A percentile compares a stretch with the other conserved stretches of the same genome.
Conservation (phyloP, 2,888 invertebrate species). For the Amorpha juglandis region DNA sequence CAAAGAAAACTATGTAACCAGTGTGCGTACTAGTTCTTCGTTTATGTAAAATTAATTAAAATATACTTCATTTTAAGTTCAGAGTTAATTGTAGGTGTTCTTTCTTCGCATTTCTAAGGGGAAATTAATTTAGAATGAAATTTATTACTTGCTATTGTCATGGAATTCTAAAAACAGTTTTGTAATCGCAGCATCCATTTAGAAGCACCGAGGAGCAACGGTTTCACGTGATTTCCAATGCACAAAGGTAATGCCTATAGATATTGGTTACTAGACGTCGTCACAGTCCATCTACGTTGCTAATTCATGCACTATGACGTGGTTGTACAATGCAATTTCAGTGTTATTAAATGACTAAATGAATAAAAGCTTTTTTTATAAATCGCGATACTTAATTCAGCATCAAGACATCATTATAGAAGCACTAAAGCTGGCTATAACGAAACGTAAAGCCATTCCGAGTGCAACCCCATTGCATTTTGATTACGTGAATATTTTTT, state of each 20-base stretch:
- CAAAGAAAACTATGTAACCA: constrained; percentile 44
- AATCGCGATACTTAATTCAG: not conserved
- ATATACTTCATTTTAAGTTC: not conserved
- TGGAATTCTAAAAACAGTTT: not conserved
- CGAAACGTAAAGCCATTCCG: constrained; percentile 31
- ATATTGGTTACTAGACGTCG: not conserved
- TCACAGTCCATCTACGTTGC: not conserved
- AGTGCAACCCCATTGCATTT: constrained; percentile 33
- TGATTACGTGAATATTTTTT: constrained; percentile 52
- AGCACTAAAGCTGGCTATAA: constrained; percentile 29
- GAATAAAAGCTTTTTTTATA: not conserved
- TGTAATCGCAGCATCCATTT: too few relatives aligned
- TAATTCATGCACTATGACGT: not conserved
- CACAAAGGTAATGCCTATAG: not conserved
- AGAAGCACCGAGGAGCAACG: too few relatives aligned
- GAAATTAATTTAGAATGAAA: not conserved
- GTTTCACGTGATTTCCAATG: not conserved
- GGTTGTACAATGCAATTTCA: not conserved
- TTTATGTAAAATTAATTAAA: not conserved
- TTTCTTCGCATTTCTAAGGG: too few relatives aligned
- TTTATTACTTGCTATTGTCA: not conserved
- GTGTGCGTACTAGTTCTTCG: not conserved
- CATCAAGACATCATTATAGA: constrained; percentile 6
- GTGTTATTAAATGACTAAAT: not conserved
- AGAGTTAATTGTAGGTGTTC: not conserved